Evolutionary conservation across 2,888 invertebrate genomes (phyloP).

Genomic region (Agonopterix heracliana): DNA sequence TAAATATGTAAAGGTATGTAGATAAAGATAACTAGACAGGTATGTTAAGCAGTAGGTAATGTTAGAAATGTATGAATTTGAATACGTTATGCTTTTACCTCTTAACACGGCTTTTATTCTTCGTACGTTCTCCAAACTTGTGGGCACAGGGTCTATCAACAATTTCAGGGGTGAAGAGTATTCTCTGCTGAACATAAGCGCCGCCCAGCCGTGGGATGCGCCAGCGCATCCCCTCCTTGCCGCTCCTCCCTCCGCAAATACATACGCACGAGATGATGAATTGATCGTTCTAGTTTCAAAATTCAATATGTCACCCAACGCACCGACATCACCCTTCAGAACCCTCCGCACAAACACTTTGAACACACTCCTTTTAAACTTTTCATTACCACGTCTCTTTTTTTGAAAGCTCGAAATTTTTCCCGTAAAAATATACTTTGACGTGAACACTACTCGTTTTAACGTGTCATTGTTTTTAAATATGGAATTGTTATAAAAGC

Average conservation of each 20-base stretch:
- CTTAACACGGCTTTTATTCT: constrained; percentile 60
- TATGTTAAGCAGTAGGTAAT: too few relatives aligned
- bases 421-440: constrained; percentile 69
- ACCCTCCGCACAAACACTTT: constrained; percentile 67
- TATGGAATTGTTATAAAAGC: constrained; percentile 55
- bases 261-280: constrained; percentile 58
- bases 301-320: constrained; percentile 62
- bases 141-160: constrained; percentile 60
- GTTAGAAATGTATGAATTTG: too few relatives aligned
- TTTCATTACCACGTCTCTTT: constrained; percentile 37
- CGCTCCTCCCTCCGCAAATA: constrained; percentile 51
- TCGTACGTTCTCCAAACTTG: constrained; percentile 57
- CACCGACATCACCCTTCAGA: constrained; percentile 62
- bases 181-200: constrained; percentile 47
- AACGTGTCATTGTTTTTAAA: constrained; percentile 62
- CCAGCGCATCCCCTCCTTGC: constrained; percentile 38
- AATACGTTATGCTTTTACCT: constrained; percentile 45
- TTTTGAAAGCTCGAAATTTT: constrained; percentile 63
- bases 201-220: constrained; percentile 45
- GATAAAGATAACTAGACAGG: too few relatives aligned
- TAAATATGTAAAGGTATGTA: neutral
- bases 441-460: constrained; percentile 51
- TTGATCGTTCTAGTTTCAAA: constrained; percentile 59
- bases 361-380: constrained; percentile 49
- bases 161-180: constrained; percentile 51